Conservation (phyloP, 2,113 vertebrate genomes). For the Rallus limicola region DNA sequence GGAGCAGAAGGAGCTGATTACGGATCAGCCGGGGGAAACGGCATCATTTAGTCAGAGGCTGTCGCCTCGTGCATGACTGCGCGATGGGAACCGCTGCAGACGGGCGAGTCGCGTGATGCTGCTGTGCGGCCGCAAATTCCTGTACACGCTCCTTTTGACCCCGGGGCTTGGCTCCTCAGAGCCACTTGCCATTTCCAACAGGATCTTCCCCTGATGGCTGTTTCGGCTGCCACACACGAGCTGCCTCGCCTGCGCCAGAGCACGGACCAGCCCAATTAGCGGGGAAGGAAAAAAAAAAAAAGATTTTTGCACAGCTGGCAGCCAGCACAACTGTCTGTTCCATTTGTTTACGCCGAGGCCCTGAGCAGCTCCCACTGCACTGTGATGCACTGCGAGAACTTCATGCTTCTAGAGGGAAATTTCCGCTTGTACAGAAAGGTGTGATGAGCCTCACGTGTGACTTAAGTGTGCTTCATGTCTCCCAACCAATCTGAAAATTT, state of each 20-base stretch:
- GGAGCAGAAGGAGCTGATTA: neutral
- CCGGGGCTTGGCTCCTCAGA: neutral
- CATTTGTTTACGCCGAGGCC: neutral
- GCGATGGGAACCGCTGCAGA: neutral
- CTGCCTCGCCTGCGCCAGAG: neutral
- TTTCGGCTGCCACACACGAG: neutral
- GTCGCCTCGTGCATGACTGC: neutral
- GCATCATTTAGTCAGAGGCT: neutral
- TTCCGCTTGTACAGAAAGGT: neutral
- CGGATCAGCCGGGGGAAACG: neutral
- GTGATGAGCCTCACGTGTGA: neutral
- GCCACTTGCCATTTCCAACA: neutral
- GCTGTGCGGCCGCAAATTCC: neutral
- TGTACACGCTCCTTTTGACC: neutral
- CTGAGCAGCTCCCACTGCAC: neutral
- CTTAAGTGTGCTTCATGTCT: neutral
- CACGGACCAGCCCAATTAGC: neutral
- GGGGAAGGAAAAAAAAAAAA: neutral
- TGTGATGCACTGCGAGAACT: neutral
- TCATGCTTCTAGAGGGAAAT: neutral
- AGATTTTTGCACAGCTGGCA: neutral
- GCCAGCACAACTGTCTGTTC: neutral
- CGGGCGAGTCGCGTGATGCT: fast-evolving
- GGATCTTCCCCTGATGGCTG: neutral
- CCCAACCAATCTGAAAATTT: neutral